phyloP scores from a whole-genome alignment of 2,113 vertebrate genomes.

The Megalops atlanticus region DNA sequence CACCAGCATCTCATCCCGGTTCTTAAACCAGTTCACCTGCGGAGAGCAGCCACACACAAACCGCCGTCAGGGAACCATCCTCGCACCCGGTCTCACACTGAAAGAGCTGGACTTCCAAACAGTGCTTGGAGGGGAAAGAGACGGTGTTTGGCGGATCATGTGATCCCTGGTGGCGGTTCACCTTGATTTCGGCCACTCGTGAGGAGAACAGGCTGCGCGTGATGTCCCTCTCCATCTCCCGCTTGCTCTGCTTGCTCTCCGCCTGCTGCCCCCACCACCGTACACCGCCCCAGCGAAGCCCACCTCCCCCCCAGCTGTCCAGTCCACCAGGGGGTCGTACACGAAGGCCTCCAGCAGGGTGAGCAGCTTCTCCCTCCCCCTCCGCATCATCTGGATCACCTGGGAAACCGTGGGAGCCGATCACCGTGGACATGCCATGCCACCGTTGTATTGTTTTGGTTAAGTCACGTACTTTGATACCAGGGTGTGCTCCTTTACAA shows the following conservation, averaged over 20 bases:
- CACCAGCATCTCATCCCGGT: conserved; percentile 92
- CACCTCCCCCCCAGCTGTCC: conserved; percentile 95
- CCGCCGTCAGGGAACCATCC: no score
- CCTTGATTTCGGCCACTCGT: conserved; percentile 96
- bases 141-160: background rate
- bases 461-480: no score
- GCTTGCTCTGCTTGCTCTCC: conserved; percentile 95
- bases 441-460: no score
- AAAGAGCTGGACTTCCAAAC: no score
- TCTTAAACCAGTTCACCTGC: conserved; percentile 99
- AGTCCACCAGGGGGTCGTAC: conserved; percentile 97
- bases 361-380: conserved; percentile 92
- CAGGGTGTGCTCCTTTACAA: no score
- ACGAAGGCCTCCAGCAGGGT: conserved; percentile 95
- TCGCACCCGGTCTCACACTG: no score
- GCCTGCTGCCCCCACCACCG: conserved; percentile 96
- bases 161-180: conserved; percentile 41
- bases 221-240: conserved; percentile 97
- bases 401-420: conserved; percentile 43
- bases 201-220: conserved; percentile 97
- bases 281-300: conserved; percentile 97
- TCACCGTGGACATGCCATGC: no score
- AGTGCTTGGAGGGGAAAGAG: no score
- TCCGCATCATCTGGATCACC: conserved; percentile 96
- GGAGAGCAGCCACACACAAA: no score